Percentiles rank a stretch among this genome's conserved stretches.
Conservation (phyloP, 2,888 invertebrate genomes). For the Pandemis heparana region DNA sequence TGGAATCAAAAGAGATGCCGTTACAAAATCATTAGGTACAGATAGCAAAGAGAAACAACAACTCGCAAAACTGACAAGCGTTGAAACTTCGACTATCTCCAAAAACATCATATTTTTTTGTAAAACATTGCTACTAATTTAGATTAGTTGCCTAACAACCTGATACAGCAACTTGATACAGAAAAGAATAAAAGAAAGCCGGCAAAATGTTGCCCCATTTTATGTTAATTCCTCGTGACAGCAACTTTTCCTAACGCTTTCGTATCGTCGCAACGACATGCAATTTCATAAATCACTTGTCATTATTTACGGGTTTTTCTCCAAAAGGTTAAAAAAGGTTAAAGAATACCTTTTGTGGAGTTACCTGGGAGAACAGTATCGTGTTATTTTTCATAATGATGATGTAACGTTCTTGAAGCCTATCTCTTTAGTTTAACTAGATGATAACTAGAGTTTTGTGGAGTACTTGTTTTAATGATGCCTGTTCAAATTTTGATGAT, state of each 20-base stretch:
- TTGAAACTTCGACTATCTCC: no score
- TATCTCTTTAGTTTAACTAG: neutral
- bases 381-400: neutral
- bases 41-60: no score
- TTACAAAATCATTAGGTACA: no score
- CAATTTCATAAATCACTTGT: constrained; percentile 34
- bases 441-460: no score
- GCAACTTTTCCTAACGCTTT: constrained; percentile 14
- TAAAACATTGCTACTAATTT: neutral
- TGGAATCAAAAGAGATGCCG: no score
- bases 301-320: constrained; percentile 26
- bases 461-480: no score
- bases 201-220: constrained; percentile 2
- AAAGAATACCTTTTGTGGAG: neutral
- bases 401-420: neutral
- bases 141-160: neutral
- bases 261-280: constrained; percentile 17
- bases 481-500: no score
- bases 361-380: neutral
- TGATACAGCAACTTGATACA: neutral
- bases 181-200: neutral
- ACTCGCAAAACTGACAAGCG: no score
- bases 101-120: no score
- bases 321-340: constrained; percentile 10
- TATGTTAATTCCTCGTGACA: constrained; percentile 7